Evolutionary conservation across 2,113 vertebrate species (phyloP), one percentile per base, ranked within the genome.

Genomic region (Dinomys branickii): DNA sequence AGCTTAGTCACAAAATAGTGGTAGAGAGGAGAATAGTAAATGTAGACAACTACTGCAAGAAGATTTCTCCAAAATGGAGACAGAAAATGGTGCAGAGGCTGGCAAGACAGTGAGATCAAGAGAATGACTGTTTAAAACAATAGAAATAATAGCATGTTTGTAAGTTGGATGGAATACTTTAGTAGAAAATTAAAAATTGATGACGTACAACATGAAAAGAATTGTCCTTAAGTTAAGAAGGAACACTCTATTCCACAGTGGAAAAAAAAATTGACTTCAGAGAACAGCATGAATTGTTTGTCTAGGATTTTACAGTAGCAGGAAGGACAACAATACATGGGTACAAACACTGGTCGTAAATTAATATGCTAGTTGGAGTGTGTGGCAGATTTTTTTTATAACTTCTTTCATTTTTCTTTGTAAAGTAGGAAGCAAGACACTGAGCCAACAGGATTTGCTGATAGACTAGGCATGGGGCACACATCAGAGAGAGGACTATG

Each of bases 141-240:
- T 33, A 65, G 77, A 82, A 95, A 80, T 35, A 84, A 47, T 3
- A 82, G 30, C 24, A 54, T 52, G 44, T 58, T 14, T 11, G 20
- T 84, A 50, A 10, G 14, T 14, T 85, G 35, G 41, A 30, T 47
- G 56, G 33, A 84, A 88, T 91, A 35, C 59, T 65, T 75, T 78
- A 75, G 54, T 22, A 84, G 94, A 63, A 56, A 52, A 87, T 82
- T 38, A 61, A 91, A 92, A 87, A 73, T 44, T 82, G 63, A 73
- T 63, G 44, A 41, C 67, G 35, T 52, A 80, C 35, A 19, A 85
- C 5, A 41, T 50, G 50, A 33, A 47, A 71, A 69, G 78, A 71
- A 63, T 30, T 41, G 35, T 61, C 33, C 11, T 67, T 85, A 47
- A 81, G 11, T 17, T 75, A 28, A 50, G 63, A 92, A 81, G 65